Conservation (phyloP, 1,140 invertebrate species). For the Drosophila prosaltans region DNA sequence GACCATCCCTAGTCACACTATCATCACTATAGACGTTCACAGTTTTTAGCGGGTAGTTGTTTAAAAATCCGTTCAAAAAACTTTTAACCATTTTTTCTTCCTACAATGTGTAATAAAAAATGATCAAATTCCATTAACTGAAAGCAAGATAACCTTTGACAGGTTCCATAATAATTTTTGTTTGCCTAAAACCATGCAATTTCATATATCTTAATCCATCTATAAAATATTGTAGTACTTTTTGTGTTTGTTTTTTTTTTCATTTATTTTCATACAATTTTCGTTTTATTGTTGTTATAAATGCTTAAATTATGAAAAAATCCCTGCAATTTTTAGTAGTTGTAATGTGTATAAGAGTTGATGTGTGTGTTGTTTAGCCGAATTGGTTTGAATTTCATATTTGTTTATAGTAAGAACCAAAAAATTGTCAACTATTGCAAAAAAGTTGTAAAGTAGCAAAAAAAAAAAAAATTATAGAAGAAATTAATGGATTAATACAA, state of each 20-base stretch:
- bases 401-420: slow-evolving; percentile 8
- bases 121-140: too few species aligned
- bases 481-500: slow-evolving; percentile 34
- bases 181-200: too few species aligned
- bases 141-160: too few species aligned
- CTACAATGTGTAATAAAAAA: too few species aligned
- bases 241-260: slow-evolving; percentile 23
- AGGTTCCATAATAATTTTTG: too few species aligned
- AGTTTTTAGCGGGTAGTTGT: too few species aligned
- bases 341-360: slow-evolving; percentile 58
- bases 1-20: too few species aligned
- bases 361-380: slow-evolving; percentile 50
- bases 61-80: too few species aligned
- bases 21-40: too few species aligned
- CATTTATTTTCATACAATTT: slow-evolving; percentile 55
- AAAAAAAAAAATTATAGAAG: slow-evolving; percentile 1
- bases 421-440: slow-evolving; percentile 9
- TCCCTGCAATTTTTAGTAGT: slow-evolving; percentile 74
- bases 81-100: too few species aligned
- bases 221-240: background rate
- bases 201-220: too few species aligned
- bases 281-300: slow-evolving; percentile 41
- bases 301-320: slow-evolving; percentile 59
- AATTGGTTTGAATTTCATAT: slow-evolving; percentile 52
- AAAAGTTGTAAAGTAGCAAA: slow-evolving; percentile 9